Percentiles rank a stretch among this genome's conserved stretches.
Conservation (phyloP, 37 sponge, comb jelly and placozoan species). For the Cliona cf. orientalis region DNA sequence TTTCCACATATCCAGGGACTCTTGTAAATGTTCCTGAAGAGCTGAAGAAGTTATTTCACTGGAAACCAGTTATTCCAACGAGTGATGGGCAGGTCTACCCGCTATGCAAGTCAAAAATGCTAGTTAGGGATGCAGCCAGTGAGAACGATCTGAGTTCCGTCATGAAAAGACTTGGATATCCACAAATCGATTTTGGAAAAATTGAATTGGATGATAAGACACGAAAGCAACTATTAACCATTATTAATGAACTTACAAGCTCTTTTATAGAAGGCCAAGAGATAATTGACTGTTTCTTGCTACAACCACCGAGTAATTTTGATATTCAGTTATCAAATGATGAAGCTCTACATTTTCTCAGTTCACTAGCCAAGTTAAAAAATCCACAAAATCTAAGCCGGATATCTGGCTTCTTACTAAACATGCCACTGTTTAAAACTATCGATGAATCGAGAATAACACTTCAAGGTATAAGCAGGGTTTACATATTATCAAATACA, state of each 20-base stretch:
- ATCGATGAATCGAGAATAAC: background rate
- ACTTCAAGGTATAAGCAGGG: background rate
- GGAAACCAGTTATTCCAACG: conserved; percentile 43
- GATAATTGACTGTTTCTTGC: conserved; percentile 19
- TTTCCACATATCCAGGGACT: background rate
- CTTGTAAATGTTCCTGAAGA: too few relatives aligned
- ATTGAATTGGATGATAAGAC: background rate
- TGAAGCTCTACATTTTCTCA: conserved; percentile 14
- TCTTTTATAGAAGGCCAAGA: background rate
- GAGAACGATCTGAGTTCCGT: too few relatives aligned
- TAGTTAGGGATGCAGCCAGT: background rate
- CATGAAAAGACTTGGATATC: conserved; percentile 43
- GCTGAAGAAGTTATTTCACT: background rate
- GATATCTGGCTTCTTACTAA: background rate
- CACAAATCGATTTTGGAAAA: conserved; percentile 1
- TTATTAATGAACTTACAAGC: background rate
- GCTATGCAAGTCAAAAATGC: conserved; percentile 1
- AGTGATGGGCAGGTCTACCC: conserved; percentile 25
- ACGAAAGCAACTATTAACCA: background rate
- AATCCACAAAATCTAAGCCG: background rate
- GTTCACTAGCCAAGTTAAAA: background rate
- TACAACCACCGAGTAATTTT: conserved; percentile 4
- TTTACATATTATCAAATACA: background rate
- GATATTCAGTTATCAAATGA: conserved; percentile 2
- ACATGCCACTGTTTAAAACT: conserved; percentile 15